Evolutionary conservation across 2,888 invertebrate genomes (phyloP), one percentile per base, ranked within the genome.

Genomic region (Anthophora plumipes): DNA sequence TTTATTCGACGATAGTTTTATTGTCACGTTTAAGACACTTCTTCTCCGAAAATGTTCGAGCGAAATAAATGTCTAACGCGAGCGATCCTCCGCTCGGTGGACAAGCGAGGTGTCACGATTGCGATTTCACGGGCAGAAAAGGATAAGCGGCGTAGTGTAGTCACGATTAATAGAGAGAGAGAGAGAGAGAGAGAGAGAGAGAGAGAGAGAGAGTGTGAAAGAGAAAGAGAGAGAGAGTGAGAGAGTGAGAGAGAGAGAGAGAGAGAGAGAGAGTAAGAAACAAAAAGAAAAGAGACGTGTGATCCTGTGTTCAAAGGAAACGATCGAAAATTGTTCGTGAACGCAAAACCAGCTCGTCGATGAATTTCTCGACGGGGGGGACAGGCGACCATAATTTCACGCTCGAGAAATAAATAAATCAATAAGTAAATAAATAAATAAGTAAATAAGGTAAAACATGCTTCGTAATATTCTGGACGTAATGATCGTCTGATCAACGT

Each of bases 301-400:
- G 73, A 92, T 92, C 92, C 92, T 92, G 92, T 92, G 92, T 92
- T 92, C 92, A 92, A 87, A 92, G 92, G 92, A 92, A 90, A 87
- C 68, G 64, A 80, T 68, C 85, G 87, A 87, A 85, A 87, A 77
- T 88, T 85, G 12, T 22, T 87, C 79, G 76, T 63, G 76, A 71
- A 77, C 67, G 73, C 69, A 60, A 82, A 77, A 83, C 76, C 76
- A 71, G 72, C 74, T 74, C 54, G 46, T 60, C 70, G 74, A 75
- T 64, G 57, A 67, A 31, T 3, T 48, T 43, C 20, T 61, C 69
- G 69, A 67, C 55, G 48, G 43, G 22, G n/a, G 31, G 31, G 31
- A 37, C 12, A 64, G 64, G 43, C 74, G 69, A 73, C 41, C 52
- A 50, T 70, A 64, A 57, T 31, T 31, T 31, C 31, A 31, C 73